Conservation (phyloP, 1,140 invertebrate species). For the Dolichoris vasculosae region DNA sequence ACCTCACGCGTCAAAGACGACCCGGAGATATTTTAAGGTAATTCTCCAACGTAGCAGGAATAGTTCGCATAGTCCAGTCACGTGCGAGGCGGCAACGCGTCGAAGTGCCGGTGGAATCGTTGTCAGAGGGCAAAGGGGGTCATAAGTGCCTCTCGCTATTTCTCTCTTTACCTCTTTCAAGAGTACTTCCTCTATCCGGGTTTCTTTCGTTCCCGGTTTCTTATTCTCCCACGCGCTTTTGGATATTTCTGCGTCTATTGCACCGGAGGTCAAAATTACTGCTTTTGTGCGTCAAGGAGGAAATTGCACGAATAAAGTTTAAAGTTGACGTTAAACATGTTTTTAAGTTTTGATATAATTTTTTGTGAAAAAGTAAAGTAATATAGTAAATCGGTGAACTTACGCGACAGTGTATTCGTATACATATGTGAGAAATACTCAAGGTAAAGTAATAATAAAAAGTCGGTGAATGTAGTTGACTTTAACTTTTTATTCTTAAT, state of each 20-base stretch:
- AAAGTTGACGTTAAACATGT: background rate
- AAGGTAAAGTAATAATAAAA: too few relatives aligned
- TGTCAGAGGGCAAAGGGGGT: background rate
- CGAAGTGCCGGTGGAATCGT: background rate
- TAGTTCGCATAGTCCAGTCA: slow-evolving; percentile 6
- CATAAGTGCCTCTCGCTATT: background rate
- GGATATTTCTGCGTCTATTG: background rate
- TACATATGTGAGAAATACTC: too few relatives aligned
- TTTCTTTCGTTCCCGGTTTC: background rate
- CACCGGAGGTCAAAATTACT: background rate
- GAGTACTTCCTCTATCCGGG: background rate
- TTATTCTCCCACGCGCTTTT: background rate
- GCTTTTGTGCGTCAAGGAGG: background rate
- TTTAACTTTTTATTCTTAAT: too few relatives aligned
- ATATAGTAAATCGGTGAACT: too few relatives aligned
- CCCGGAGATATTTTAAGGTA: background rate
- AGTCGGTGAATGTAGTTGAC: too few relatives aligned
- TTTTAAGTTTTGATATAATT: background rate
- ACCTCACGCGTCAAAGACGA: background rate
- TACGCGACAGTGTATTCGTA: too few relatives aligned
- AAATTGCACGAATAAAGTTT: background rate
- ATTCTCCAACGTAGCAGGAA: background rate
- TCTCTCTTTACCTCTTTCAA: background rate
- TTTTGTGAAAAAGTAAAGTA: background rate
- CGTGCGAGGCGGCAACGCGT: background rate